Evolutionary conservation across 2,797 vertebrate species (phyloP).

Genomic region (Thalassophryne amazonica): DNA sequence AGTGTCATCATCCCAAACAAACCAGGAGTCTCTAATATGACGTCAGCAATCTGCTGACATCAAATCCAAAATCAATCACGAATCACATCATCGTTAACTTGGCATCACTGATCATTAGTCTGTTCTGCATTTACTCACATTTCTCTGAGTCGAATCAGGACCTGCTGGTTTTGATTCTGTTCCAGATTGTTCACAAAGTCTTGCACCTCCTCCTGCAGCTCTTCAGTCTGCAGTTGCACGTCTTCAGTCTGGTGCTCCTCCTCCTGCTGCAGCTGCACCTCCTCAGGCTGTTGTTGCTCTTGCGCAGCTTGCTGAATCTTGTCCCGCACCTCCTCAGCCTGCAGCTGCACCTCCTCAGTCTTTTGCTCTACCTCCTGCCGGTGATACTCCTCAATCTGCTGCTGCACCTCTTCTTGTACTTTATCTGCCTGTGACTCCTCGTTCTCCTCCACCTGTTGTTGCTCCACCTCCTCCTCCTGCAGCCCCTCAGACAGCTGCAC

Average conservation of each 20-base stretch:
- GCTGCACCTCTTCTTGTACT: slow-evolving; percentile 3
- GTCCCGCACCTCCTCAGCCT: slow-evolving; percentile 5
- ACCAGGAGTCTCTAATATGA: no score
- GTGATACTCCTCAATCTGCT: background rate
- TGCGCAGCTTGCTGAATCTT: background rate
- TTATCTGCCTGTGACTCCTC: background rate
- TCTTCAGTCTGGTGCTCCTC: slow-evolving; percentile 1
- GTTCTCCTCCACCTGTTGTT: background rate
- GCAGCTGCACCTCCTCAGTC: background rate
- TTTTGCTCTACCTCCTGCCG: background rate
- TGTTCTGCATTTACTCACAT: slow-evolving; percentile 58
- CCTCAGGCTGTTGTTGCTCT: background rate
- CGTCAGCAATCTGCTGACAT: no score
- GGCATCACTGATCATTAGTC: slow-evolving; percentile 15
- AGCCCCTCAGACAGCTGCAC: background rate
- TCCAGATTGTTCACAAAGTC: slow-evolving; percentile 51
- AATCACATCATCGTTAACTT: background rate
- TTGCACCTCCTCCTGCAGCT: slow-evolving; percentile 14
- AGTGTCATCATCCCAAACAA: background rate
- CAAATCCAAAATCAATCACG: no score
- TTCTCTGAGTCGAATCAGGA: slow-evolving; percentile 63
- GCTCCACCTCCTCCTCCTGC: slow-evolving; percentile 4
- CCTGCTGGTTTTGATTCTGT: slow-evolving; percentile 59
- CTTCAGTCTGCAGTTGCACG: background rate
- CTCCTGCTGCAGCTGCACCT: background rate